Evolutionary conservation across 2,888 invertebrate genomes (phyloP), one percentile per base, ranked within the genome.

Genomic region (Caradrina kadenii): DNA sequence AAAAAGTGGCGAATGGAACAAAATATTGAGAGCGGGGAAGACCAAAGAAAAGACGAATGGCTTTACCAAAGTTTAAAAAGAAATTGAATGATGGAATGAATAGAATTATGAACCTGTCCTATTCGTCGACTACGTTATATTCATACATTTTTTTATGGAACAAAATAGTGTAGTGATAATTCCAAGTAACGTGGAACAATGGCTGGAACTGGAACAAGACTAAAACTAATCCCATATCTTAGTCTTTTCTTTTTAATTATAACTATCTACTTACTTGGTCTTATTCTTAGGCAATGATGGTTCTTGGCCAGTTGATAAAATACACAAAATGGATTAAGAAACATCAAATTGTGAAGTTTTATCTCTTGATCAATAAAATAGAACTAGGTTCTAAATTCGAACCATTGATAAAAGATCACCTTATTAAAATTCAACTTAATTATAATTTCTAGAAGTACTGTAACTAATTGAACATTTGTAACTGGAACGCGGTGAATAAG

Each of bases 401-500:
- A 8, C 15, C 5, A 17, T 22, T 19, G 17, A 15, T 21, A 21
- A 15, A 26, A 63, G 1, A 26, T 63, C 21, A 52, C 10, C 31
- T 8, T 19, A 22, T 35, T 19, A 17, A 26, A 53, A 67, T 31
- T 42, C 1, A 19, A 68, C 17, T 15, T 6, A 2, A 31, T 3
- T 15, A n/a, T 0, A 15, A 53, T 39, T 60, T 49, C 3, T 22
- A 42, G 11, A 26, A 15, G 22, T 26, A 15, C 58, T 45, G n/a
- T 19, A 6, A 17, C 48, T 19, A 55, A 64, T 56, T 21, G 19
- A 45, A 31, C 11, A 50, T 73, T 56, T 53, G 19, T 54, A 55
- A 60, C 22, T 74, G 52, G 61, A n/a, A 50, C 64, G 15, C n/a
- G 15, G 50, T 52, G 17, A 71, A 53, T 42, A 70, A 53, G 31